These are phyloP conservation scores for Rallus crepitans DNA, from an alignment of 2,797 vertebrate genomes.

Conservation along the genomic window DNA sequence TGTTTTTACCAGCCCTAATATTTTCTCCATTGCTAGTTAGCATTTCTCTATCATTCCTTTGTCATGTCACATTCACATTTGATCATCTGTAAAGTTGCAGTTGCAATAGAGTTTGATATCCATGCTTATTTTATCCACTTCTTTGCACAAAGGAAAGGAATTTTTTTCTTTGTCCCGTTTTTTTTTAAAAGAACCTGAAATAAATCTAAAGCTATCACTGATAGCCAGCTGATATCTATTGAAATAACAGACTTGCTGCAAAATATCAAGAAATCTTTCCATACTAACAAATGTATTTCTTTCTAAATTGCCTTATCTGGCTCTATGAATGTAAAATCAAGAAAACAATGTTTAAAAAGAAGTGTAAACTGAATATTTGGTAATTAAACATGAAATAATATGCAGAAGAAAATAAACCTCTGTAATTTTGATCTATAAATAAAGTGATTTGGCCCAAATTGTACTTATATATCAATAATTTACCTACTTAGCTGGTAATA, in stretches of 20 bases:
- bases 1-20: neutral
- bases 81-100: neutral
- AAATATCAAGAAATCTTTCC: neutral
- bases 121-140: neutral
- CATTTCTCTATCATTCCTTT: neutral
- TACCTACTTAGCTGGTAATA: neutral
- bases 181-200: neutral
- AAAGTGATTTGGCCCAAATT: neutral
- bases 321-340: neutral
- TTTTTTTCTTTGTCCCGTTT: neutral
- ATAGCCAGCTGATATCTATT: neutral
- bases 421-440: neutral
- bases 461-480: neutral
- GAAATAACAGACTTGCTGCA: neutral
- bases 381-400: neutral
- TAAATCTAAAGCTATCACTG: neutral
- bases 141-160: neutral
- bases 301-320: neutral
- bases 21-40: conserved; percentile 1
- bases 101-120: neutral
- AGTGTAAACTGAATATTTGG: neutral
- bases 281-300: neutral
- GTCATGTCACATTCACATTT: neutral
- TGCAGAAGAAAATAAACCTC: neutral
- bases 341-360: neutral